Base-by-base conservation (phyloP, 2,888 invertebrate species). In the Caenorhabditis imperialis region DNA sequence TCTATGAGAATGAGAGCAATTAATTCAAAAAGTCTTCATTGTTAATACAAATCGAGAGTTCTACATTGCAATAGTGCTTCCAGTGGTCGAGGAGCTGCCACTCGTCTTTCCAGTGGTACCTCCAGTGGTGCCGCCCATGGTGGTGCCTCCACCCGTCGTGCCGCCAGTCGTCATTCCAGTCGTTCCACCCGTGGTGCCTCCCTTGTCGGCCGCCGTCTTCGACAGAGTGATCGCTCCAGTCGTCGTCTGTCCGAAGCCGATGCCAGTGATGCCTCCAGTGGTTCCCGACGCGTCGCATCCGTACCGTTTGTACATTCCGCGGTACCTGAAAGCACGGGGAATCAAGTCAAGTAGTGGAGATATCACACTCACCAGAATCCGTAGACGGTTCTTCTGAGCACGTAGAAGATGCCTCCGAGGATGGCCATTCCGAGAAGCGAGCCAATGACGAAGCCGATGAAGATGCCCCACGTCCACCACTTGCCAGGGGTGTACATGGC, bases 251-350 rank as follows among this genome's bases (percentile, higher is more conserved):
- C 73, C 65, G n/a, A 73, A 73, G 6, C 62, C 65, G 20, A 57
- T 23, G 5, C 73, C 73, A 20, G 73, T 73, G 40, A 73, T 22
- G 16, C 73, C 73, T 4, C 47, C 72, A 18, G 72, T 72, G 10
- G 63, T 65, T 20, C 63, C 71, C 16, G 74, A 75, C 6, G 58
- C 75, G 33, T 78, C 78, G 40, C 78, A 78, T 22, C 78, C 78
- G 42, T 78, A 78, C 1, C 78, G 45, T 40, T 69, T 75, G 72
- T 72, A 78, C 75, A 78, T 78, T 67, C 75, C 78, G 14, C 72
- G 71, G 63, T 78, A 78, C 72, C 71, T 63, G 42, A 4, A 60
- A 50, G 23, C n/a, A 35, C 3, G 14, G n/a, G 30, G 7, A 44
- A 42, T 30, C 42, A 22, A 1, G 1, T n/a, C 6, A 8, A 23